Evolutionary conservation across 1,140 invertebrate genomes (phyloP).

Genomic region (Elysia chlorotica): DNA sequence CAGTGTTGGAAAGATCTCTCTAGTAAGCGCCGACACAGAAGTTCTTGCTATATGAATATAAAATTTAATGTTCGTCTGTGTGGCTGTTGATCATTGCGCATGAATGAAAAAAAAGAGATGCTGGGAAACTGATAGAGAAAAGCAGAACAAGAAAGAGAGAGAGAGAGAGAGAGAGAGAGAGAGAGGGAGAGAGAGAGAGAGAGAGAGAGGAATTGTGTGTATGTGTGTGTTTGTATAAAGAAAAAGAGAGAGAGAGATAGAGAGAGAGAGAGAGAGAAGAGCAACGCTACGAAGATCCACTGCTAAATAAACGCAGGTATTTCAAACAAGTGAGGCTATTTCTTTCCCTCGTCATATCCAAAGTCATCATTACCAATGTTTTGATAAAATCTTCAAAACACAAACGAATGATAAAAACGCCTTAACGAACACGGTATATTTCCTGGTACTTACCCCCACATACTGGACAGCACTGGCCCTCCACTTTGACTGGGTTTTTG

Average conservation of each 20-base stretch:
- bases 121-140: neutral
- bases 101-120: neutral
- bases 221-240: neutral
- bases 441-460: slow-evolving; percentile 80
- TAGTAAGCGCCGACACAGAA: too few relatives aligned
- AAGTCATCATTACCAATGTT: too few relatives aligned
- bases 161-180: slow-evolving; percentile 5
- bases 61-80: too few relatives aligned
- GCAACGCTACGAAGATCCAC: neutral
- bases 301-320: neutral
- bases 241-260: neutral
- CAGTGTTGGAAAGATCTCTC: too few relatives aligned
- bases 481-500: slow-evolving; percentile 77
- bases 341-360: too few relatives aligned
- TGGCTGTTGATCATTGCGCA: too few relatives aligned
- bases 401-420: too few relatives aligned
- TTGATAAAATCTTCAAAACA: too few relatives aligned
- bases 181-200: slow-evolving; percentile 5
- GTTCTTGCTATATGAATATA: too few relatives aligned
- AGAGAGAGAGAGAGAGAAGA: neutral
- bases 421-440: too few relatives aligned
- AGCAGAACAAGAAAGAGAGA: neutral
- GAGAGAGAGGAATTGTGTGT: neutral
- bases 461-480: slow-evolving; percentile 82
- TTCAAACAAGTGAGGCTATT: too few relatives aligned